Percentiles rank a stretch among this genome's conserved stretches.
Evolutionary conservation across 64 coral and sea anemone genomes (phyloP).

Genomic region (Trachythela sp.): DNA sequence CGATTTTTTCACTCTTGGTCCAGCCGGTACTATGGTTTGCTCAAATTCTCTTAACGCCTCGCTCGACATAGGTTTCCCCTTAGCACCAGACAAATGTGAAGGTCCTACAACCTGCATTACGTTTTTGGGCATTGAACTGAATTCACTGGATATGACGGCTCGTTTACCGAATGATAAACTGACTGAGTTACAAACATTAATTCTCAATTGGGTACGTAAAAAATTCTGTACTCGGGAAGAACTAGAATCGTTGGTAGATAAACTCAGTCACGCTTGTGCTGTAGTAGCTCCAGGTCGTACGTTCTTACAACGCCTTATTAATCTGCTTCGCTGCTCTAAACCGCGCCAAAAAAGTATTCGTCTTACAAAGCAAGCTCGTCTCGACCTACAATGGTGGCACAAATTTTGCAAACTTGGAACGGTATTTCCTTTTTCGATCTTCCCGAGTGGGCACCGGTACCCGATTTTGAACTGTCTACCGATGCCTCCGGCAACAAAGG

Average conservation of each 20-base stretch:
- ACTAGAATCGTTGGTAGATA: constrained; percentile 37
- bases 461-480: background rate
- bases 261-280: background rate
- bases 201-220: constrained; percentile 7
- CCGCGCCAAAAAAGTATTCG: background rate
- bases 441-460: background rate
- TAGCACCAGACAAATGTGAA: constrained; percentile 44
- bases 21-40: background rate
- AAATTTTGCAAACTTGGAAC: background rate
- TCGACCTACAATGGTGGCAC: constrained; percentile 28
- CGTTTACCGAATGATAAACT: constrained; percentile 37
- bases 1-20: background rate
- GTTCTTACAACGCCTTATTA: background rate
- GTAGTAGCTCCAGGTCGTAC: constrained; percentile 6
- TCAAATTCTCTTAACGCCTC: background rate
- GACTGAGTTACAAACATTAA: background rate
- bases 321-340: background rate
- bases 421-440: background rate
- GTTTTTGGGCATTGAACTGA: constrained; percentile 37
- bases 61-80: background rate
- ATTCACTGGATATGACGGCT: constrained; percentile 23
- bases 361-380: background rate
- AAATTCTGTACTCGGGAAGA: constrained; percentile 5
- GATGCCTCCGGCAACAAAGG: constrained; percentile 9
- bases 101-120: constrained; percentile 41